Percentiles rank a stretch among this genome's conserved stretches.
These are phyloP conservation scores for Percopsis omiscomaycus DNA, from an alignment of 2,797 vertebrate genomes.

Conservation along the genomic window DNA sequence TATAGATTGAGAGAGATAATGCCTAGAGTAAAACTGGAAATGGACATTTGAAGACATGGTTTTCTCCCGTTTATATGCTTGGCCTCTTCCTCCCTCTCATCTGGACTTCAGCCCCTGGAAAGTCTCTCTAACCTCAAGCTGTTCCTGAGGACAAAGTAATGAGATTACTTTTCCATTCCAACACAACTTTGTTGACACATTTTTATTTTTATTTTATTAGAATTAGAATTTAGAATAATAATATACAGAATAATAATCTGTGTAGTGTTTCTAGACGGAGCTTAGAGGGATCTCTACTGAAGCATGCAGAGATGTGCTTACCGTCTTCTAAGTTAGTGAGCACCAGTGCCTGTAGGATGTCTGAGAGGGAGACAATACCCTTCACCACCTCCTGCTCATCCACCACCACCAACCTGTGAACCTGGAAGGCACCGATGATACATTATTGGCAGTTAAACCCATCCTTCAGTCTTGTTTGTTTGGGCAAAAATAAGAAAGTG, in stretches of 20 bases:
- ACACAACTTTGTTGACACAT: not conserved
- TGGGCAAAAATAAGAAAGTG: too few relatives aligned
- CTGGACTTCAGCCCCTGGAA: conserved; percentile 6
- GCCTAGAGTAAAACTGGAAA: too few relatives aligned
- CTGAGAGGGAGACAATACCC: conserved; percentile 94
- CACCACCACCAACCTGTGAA: conserved; percentile 94
- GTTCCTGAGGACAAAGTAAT: conserved; percentile 50
- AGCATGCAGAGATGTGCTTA: conserved; percentile 28
- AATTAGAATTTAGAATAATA: not conserved
- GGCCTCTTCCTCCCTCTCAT: conserved; percentile 28
- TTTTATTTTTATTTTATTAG: not conserved
- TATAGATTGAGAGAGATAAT: too few relatives aligned
- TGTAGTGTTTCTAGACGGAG: not conserved
- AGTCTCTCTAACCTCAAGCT: conserved; percentile 42
- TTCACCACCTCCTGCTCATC: conserved; percentile 93
- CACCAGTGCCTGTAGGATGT: conserved; percentile 93
- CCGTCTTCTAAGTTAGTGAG: conserved; percentile 81
- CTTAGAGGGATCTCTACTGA: not conserved
- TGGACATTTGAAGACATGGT: not conserved
- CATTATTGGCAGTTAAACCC: not conserved
- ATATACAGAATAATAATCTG: not conserved
- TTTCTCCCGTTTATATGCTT: conserved; percentile 11
- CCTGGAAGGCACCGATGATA: conserved; percentile 67
- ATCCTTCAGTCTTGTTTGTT: not conserved
- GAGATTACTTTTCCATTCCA: not conserved